These are phyloP conservation scores for Rutilus rutilus DNA, from an alignment of 2,113 vertebrate genomes.

Conservation along the genomic window DNA sequence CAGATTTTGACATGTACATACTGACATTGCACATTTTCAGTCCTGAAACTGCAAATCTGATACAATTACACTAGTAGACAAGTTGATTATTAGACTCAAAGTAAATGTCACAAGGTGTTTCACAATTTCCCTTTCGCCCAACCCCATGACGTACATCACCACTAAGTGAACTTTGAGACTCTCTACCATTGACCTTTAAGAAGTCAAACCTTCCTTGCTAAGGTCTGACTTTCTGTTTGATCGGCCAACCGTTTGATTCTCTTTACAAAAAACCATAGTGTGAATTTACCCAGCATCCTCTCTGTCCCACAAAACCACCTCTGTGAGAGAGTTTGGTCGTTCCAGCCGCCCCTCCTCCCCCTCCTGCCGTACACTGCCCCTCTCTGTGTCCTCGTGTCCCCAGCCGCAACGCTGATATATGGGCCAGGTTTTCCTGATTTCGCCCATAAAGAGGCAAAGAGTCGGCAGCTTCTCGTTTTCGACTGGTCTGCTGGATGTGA, in stretches of 20 bases:
- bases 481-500: conserved; percentile 24
- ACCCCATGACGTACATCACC: conserved; percentile 23
- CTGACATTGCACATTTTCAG: conserved; percentile 10
- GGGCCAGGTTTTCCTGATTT: conserved; percentile 40
- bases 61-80: neutral
- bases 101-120: conserved; percentile 42
- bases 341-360: conserved; percentile 55
- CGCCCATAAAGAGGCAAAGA: conserved; percentile 32
- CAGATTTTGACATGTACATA: neutral
- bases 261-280: conserved; percentile 46
- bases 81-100: neutral
- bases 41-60: neutral
- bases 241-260: conserved; percentile 17
- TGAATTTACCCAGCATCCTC: conserved; percentile 51
- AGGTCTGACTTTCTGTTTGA: conserved; percentile 31
- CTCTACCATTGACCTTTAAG: neutral
- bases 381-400: conserved; percentile 39
- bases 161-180: neutral
- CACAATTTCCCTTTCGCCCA: conserved; percentile 18
- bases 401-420: conserved; percentile 22
- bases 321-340: conserved; percentile 48
- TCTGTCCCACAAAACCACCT: conserved; percentile 47
- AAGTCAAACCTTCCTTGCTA: conserved; percentile 7
- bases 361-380: conserved; percentile 74
- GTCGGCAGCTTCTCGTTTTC: conserved; percentile 16